Conservation (phyloP, 2,797 vertebrate species). For the Gymnoscopelus braueri region DNA sequence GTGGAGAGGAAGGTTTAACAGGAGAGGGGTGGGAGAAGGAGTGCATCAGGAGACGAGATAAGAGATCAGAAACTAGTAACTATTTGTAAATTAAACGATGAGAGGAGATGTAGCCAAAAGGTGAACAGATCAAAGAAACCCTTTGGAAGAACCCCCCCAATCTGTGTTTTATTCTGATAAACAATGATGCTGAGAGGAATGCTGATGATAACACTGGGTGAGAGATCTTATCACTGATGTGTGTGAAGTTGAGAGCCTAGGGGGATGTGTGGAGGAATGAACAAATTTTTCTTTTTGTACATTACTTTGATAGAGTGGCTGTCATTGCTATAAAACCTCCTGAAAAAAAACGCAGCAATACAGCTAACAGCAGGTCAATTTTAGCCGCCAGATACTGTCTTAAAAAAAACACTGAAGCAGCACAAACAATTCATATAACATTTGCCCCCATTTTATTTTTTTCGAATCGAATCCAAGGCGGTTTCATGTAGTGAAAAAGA, state of each 20-base stretch:
- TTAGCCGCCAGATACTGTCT: slow-evolving; percentile 18
- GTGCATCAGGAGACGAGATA: slow-evolving; percentile 31
- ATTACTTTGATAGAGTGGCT: slow-evolving; percentile 39
- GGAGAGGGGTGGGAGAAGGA: neutral
- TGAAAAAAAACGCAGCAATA: slow-evolving; percentile 6
- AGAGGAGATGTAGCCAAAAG: slow-evolving; percentile 35
- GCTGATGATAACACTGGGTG: slow-evolving; percentile 57
- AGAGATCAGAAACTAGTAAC: slow-evolving; percentile 29
- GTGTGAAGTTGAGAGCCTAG: slow-evolving; percentile 62
- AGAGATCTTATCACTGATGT: slow-evolving; percentile 59
- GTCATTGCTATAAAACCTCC: neutral
- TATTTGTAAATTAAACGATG: slow-evolving; percentile 43
- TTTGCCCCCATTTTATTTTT: neutral
- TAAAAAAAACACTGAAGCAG: slow-evolving; percentile 1
- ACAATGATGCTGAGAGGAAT: slow-evolving; percentile 58
- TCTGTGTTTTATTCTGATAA: slow-evolving; percentile 69
- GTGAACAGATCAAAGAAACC: slow-evolving; percentile 47
- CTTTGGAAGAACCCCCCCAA: slow-evolving; percentile 31
- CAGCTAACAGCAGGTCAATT: slow-evolving; percentile 24
- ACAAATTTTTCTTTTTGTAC: slow-evolving; percentile 47
- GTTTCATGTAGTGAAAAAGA: no score
- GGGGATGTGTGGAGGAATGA: slow-evolving; percentile 45
- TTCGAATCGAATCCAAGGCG: neutral
- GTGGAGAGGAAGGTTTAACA: neutral
- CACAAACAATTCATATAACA: no score